Conservation (phyloP, 2,113 vertebrate species). For the Myxocyprinus asiaticus region DNA sequence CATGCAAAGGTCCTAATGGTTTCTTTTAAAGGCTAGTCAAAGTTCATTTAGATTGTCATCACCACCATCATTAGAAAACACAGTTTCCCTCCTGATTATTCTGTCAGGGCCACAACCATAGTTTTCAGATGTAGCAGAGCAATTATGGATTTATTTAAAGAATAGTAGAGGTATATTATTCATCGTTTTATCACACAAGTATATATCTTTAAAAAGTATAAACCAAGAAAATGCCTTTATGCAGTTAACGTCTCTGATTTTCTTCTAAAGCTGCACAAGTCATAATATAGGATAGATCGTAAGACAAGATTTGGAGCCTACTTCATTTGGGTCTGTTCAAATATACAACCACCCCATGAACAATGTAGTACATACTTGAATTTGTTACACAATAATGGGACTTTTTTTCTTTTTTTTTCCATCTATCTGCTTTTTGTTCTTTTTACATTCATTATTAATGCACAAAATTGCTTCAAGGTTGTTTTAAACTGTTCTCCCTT, state of each 20-base stretch:
- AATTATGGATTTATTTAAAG: conserved; percentile 76
- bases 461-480: too few relatives aligned
- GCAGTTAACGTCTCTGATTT: conserved; percentile 68
- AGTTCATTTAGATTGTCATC: conserved; percentile 54
- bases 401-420: too few relatives aligned
- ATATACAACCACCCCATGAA: conserved; percentile 12
- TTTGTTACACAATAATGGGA: too few relatives aligned
- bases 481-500: not conserved
- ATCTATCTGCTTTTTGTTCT: too few relatives aligned
- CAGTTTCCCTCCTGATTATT: conserved; percentile 56
- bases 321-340: conserved; percentile 26
- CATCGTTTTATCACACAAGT: conserved; percentile 80
- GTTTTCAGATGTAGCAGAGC: conserved; percentile 80
- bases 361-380: too few relatives aligned
- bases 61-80: conserved; percentile 18
- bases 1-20: conserved; percentile 61
- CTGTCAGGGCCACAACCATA: conserved; percentile 64
- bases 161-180: conserved; percentile 76
- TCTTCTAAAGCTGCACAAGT: conserved; percentile 75
- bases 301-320: conserved; percentile 56
- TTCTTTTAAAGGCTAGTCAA: conserved; percentile 47
- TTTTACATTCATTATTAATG: not conserved
- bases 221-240: conserved; percentile 86
- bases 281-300: conserved; percentile 58
- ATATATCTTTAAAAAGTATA: conserved; percentile 67